Percentiles rank a stretch among this genome's conserved stretches.
These are phyloP conservation scores for Hirudinaria manillensis DNA, from an alignment of 2,888 invertebrate species.

Conservation along the genomic window DNA sequence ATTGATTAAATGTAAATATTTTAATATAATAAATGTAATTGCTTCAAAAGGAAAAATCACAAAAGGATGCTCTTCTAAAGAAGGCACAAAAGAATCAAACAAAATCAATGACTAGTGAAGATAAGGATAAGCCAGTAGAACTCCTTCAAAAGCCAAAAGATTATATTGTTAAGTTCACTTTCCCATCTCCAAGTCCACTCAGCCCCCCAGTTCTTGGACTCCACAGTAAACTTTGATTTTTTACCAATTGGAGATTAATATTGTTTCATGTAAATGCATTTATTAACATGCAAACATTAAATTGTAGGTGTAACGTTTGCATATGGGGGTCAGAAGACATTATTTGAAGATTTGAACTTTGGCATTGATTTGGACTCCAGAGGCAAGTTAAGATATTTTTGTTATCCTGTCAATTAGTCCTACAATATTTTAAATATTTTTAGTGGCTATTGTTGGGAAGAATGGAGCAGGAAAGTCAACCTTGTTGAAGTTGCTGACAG, in stretches of 20 bases:
- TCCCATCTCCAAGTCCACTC: constrained; percentile 90
- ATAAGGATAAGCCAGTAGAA: constrained; percentile 73
- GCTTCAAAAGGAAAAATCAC: constrained; percentile 70
- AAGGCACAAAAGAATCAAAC: constrained; percentile 78
- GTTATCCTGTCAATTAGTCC: background rate
- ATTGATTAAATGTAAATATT: background rate
- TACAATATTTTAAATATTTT: constrained; percentile 31
- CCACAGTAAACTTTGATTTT: constrained; percentile 61
- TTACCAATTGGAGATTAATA: background rate
- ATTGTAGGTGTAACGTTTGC: constrained; percentile 74
- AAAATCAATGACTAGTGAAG: constrained; percentile 69
- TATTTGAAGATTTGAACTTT: constrained; percentile 81
- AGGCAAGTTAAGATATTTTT: constrained; percentile 53
- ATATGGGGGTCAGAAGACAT: constrained; percentile 65
- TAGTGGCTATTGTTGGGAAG: constrained; percentile 66
- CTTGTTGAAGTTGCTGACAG: constrained; percentile 84
- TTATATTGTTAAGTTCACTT: constrained; percentile 92
- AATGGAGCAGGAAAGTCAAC: constrained; percentile 99
- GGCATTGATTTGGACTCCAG: constrained; percentile 61
- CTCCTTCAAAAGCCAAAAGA: constrained; percentile 84
- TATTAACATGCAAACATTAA: background rate
- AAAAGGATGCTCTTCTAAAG: constrained; percentile 80
- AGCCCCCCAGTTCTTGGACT: constrained; percentile 94
- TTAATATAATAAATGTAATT: background rate
- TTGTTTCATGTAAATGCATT: background rate